Evolutionary conservation across 2,797 vertebrate species (phyloP), one percentile per base, ranked within the genome.

Genomic region (Lagodon rhomboides): DNA sequence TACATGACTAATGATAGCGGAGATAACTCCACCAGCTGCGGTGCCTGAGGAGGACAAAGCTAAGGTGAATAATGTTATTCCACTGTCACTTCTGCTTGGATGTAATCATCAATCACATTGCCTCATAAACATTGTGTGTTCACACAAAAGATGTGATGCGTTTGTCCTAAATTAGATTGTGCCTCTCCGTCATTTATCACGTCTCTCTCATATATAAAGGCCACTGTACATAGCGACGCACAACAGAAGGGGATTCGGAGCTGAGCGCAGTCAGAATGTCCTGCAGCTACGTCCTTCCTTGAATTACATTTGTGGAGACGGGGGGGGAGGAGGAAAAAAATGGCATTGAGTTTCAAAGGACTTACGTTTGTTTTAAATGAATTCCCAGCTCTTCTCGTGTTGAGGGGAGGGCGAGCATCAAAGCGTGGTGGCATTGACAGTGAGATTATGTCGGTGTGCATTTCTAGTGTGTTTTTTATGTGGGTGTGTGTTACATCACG

Each of bases 1-100:
- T 71, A 56, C 74, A 67, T 87, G 91, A 91, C 82, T 90, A 90
- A 90, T 87, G 90, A 85, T 41, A 50, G 82, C 4, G 1, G 50
- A 73, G 89, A 89, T 85, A 87, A 84, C 85, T 82, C 80, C 25
- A 54, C 72, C 78, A 79, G 79, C 75, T 66, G 7, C 11, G 4
- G 25, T 22, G 80, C 85, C 85, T 27, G 77, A 66, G 75, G 86
- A 85, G 87, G 86, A 86, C 87, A 85, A 83, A 72, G 71, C 84
- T 74, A 80, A 91, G 90, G 89, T 93, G 90, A 93, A 88, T 91
- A 87, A 93, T 91, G 87, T 91, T 91, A 93, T 94, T 90, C 75
- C 74, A 75, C 88, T 89, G 93, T 91, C 93, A 92, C 86, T 89
- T 80, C 79, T 81, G 78, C 82, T 85, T 65, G 73, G 77, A 83